Base-by-base conservation (phyloP, 2,888 invertebrate genomes). In the Drosophila yooni region DNA sequence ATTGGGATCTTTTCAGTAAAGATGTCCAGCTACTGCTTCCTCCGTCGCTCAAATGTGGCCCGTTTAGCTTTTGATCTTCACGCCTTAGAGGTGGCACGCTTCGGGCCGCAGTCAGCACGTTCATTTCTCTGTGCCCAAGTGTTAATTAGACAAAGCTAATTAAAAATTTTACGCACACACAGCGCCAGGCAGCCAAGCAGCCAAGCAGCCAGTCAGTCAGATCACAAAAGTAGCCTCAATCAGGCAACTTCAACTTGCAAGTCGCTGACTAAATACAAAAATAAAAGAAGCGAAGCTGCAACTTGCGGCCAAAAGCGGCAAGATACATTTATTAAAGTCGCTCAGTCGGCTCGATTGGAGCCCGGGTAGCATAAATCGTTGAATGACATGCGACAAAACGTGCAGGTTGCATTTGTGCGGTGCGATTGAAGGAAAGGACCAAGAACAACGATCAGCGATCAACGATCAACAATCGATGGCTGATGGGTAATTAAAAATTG, bases 401-500 rank as follows among this genome's bases (percentile, higher is more conserved):
- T 74, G 90, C 81, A 81, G 82, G 76, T 76, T 84, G 70, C 82
- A 89, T 79, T 88, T 63, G 70, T 75, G 89, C 87, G 87, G 87
- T 85, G 59, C 88, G 87, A 87, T 87, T 87, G 87, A 87, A 71
- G 48, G 50, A 59, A 59, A 36, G 40, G 75, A 50, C 62, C 51
- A 38, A 33, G 52, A 52, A n/a, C 67, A 58, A 65, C 54, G 51
- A 65, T 40, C 64, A 31, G 21, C 69, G 69, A 64, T 52, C 63
- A 38, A 43, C 60, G 70, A 62, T 66, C 67, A 36, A 36, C 73
- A 70, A 72, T 70, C 73, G 70, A 75, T 76, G 83, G 70, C 74
- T 73, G 89, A 86, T 83, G 83, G 89, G 92, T 91, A 91, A 91
- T 91, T 92, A 91, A 91, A 92, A 91, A 90, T 91, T 91, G 91